A percentile compares a stretch with the other conserved stretches of the same genome.
These are phyloP conservation scores for Aleiodes testaceus DNA, from an alignment of 2,888 invertebrate species.

Conservation along the genomic window DNA sequence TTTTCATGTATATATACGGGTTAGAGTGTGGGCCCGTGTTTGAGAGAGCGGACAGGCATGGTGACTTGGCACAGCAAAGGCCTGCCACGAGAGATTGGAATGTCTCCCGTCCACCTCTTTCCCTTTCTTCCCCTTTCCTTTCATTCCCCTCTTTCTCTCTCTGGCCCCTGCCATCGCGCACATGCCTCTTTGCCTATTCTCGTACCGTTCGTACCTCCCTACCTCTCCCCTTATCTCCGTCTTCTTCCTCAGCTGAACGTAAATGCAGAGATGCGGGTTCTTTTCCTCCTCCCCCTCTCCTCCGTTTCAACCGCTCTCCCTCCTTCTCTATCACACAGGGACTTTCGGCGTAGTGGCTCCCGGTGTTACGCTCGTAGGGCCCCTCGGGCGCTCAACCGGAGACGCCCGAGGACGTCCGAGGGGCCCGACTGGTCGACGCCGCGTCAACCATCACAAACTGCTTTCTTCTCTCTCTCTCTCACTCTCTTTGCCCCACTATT, in stretches of 20 bases:
- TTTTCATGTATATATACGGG: slow-evolving; percentile 16
- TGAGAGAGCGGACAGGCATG: slow-evolving; percentile 53
- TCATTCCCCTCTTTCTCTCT: slow-evolving; percentile 32
- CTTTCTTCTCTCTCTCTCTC: slow-evolving; percentile 27
- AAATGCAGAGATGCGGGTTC: slow-evolving; percentile 45
- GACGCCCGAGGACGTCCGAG: slow-evolving; percentile 63
- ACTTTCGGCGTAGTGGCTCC: slow-evolving; percentile 70
- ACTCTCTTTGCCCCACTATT: slow-evolving; percentile 49
- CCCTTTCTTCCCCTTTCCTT: slow-evolving; percentile 30
- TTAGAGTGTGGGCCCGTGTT: slow-evolving; percentile 34
- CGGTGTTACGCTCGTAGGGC: slow-evolving; percentile 72
- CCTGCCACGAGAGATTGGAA: slow-evolving; percentile 71
- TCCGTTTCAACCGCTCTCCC: slow-evolving; percentile 41
- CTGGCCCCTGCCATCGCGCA: slow-evolving; percentile 35
- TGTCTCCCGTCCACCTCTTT: slow-evolving; percentile 64
- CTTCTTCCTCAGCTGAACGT: slow-evolving; percentile 35
- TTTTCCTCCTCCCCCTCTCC: slow-evolving; percentile 37
- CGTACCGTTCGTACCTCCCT: slow-evolving; percentile 47
- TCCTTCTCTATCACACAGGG: slow-evolving; percentile 44
- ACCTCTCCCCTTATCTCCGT: slow-evolving; percentile 43
- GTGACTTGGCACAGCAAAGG: slow-evolving; percentile 59
- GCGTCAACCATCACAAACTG: slow-evolving; percentile 31
- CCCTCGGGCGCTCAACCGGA: slow-evolving; percentile 61
- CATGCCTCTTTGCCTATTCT: slow-evolving; percentile 45
- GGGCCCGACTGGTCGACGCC: slow-evolving; percentile 43